Conservation (phyloP, 1,140 invertebrate genomes). For the Adelges cooleyi region DNA sequence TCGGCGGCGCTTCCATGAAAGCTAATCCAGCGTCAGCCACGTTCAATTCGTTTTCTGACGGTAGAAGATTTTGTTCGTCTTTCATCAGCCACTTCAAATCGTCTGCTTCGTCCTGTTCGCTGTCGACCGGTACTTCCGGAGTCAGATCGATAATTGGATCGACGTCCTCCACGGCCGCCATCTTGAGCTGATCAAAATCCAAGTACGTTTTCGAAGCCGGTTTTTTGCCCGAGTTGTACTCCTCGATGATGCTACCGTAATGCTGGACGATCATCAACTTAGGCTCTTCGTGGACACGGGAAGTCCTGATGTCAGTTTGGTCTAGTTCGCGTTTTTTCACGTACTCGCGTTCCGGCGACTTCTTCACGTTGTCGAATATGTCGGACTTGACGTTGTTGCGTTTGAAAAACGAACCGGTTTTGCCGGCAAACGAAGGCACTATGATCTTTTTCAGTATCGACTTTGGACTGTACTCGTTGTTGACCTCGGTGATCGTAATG, state of each 20-base stretch:
- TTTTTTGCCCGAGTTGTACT: constrained; percentile 43
- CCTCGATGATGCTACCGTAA: constrained; percentile 65
- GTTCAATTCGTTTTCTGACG: constrained; percentile 38
- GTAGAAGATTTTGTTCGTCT: constrained; percentile 43
- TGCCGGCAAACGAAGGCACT: not conserved
- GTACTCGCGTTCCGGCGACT: not conserved
- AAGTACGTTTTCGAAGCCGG: constrained; percentile 45
- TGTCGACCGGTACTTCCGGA: not conserved
- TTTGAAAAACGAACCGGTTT: not conserved
- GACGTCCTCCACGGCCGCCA: constrained; percentile 43
- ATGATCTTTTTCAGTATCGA: not conserved
- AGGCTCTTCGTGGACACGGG: not conserved
- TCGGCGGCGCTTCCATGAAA: not conserved
- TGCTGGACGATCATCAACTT: constrained; percentile 58
- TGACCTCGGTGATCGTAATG: not conserved
- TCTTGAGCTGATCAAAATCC: constrained; percentile 50
- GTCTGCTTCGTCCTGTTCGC: not conserved
- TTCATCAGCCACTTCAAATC: too few relatives aligned
- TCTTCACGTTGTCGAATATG: not conserved
- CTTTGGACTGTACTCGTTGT: not conserved
- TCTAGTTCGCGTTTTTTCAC: not conserved
- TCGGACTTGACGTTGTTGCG: not conserved
- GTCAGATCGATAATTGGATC: too few relatives aligned
- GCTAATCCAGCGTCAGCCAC: not conserved
- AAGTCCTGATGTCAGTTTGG: too few relatives aligned